Base-by-base conservation (phyloP, 1,140 invertebrate species). In the Zaprionus taronus region DNA sequence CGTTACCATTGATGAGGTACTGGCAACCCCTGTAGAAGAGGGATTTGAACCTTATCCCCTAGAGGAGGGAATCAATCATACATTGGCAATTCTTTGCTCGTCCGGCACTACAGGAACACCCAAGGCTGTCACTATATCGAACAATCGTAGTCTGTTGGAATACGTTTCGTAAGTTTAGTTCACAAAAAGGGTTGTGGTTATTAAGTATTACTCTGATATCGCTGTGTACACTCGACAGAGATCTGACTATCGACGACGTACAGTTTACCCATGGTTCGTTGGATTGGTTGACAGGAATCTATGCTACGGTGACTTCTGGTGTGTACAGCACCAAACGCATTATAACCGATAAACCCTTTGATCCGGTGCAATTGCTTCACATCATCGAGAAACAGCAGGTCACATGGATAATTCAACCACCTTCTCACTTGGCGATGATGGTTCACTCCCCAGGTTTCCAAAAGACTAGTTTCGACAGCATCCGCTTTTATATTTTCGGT, bases 61-160 rank as follows among this genome's bases (percentile, higher is more conserved):
- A 14, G 20, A 24, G 20, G 1, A 14, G 11, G 47, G 20, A 1
- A 14, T 2, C 20, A 51, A 51, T 2, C 20, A 51, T 51, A 51
- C 47, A 0, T 4, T 51, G 11, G 47, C 47, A 2, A 51, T 51
- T 24, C 20, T 51, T 14, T 51, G 47, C 11, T 6, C 47, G 1
- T 51, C 47, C 11, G 47, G 20, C 47, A 51, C 47, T 24, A 51
- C 47, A 4, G 47, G 47, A 22, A 51, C 20, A 51, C 47, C 47
- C 47, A 51, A 24, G 47, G 47, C 47, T 2, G 0, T 24, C 2
- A 51, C 47, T 5, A 51, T 51, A 20, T 11, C 47, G 47, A 20
- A 51, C 11, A 4, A 22, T 22, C 47, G 7, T 1, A 4, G 0
- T 24, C 22, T 24, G 22, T 24, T 24, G 22, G 22, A 24, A 24